Conservation (phyloP, 2,797 vertebrate genomes). For the Coracias cyanogaster region DNA sequence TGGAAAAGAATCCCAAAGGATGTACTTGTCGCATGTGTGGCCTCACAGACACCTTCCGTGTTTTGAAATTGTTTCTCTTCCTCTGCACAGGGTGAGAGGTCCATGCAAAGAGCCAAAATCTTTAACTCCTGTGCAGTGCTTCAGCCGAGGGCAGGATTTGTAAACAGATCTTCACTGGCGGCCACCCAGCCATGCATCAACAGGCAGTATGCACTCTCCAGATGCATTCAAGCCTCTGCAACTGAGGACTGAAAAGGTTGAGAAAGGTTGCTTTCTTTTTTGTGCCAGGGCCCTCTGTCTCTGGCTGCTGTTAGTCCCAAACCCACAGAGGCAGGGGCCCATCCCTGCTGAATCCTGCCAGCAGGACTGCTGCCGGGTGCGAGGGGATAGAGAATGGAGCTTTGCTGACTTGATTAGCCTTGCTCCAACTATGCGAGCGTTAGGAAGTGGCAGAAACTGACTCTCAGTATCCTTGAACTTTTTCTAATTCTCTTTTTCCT, state of each 20-base stretch:
- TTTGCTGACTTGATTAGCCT: neutral
- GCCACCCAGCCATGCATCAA: neutral
- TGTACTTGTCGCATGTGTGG: neutral
- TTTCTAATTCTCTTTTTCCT: neutral
- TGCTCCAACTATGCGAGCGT: neutral
- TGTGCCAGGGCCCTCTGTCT: neutral
- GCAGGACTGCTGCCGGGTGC: neutral
- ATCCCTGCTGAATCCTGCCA: too few species aligned
- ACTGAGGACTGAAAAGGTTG: neutral
- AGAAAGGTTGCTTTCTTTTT: neutral
- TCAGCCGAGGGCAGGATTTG: neutral
- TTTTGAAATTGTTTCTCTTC: conserved; percentile 18
- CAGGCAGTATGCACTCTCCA: neutral
- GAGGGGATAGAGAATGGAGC: accelerated
- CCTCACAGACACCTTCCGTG: neutral
- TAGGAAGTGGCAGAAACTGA: neutral
- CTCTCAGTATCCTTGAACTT: neutral
- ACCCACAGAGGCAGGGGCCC: neutral
- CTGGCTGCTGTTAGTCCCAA: neutral
- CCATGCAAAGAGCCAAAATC: neutral
- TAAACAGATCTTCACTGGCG: neutral
- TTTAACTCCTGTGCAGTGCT: neutral
- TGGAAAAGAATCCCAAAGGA: neutral
- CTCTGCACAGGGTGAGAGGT: neutral
- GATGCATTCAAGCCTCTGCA: neutral